A percentile compares a stretch with the other conserved stretches of the same genome.
Evolutionary conservation across 2,797 vertebrate species (phyloP).

Genomic region (Anomalospiza imberbis): DNA sequence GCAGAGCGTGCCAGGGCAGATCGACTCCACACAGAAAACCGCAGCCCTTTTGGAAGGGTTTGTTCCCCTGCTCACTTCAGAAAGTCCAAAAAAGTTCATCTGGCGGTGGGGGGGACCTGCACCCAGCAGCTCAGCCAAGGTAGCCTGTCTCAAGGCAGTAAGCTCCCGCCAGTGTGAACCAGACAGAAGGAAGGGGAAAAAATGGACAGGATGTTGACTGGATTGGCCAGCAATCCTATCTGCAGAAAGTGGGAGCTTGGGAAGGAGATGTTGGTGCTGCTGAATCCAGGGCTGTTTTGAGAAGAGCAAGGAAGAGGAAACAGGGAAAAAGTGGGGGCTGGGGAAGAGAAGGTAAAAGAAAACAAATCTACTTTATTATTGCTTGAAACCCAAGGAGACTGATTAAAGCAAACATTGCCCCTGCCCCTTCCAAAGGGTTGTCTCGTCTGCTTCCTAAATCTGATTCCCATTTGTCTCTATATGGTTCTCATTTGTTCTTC

Average conservation of each 20-base stretch:
- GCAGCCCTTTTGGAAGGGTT: background rate
- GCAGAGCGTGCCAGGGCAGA: background rate
- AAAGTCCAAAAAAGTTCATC: background rate
- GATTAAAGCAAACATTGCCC: background rate
- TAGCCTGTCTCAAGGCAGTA: background rate
- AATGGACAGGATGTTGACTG: background rate
- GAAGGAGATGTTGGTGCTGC: background rate
- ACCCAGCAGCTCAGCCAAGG: background rate
- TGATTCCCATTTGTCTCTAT: constrained; percentile 48
- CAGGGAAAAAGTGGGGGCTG: background rate
- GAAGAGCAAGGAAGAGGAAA: background rate
- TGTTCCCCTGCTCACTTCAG: background rate
- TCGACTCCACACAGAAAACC: background rate
- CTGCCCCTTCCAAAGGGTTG: background rate
- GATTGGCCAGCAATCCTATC: background rate
- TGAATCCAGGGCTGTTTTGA: background rate
- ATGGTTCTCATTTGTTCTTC: constrained; percentile 25
- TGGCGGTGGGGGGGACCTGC: accelerated
- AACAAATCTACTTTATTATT: constrained; percentile 7
- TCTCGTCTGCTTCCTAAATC: constrained; percentile 44
- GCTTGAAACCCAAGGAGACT: background rate
- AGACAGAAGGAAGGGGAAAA: background rate
- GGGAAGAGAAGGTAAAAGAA: background rate
- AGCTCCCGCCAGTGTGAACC: background rate
- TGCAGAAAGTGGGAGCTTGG: background rate